These are phyloP conservation scores for Gastrophysa polygoni DNA, from an alignment of 2,888 invertebrate species.

Conservation along the genomic window DNA sequence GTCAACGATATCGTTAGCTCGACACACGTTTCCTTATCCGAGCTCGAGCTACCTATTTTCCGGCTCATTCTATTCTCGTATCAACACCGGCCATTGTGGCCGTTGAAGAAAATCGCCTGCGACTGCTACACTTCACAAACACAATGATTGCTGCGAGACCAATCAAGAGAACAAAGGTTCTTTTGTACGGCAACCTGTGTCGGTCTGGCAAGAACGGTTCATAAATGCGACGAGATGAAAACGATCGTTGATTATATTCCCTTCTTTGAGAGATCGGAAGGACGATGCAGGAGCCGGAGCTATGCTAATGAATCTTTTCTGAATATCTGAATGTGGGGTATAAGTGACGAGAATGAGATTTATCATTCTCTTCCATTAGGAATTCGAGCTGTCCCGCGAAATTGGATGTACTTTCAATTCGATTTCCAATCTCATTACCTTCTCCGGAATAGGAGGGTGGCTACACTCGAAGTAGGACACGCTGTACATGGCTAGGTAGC, in stretches of 20 bases:
- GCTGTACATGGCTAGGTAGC: too few species aligned
- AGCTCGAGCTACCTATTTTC: background rate
- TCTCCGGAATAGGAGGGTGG: too few species aligned
- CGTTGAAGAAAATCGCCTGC: background rate
- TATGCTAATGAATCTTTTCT: background rate
- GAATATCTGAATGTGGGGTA: background rate
- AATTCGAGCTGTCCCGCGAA: too few species aligned
- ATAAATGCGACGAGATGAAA: conserved; percentile 4
- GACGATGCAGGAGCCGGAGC: background rate
- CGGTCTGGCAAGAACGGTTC: conserved; percentile 9
- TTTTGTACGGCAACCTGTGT: conserved; percentile 9
- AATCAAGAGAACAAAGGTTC: conserved; percentile 16
- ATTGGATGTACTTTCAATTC: too few species aligned
- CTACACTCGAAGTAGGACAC: too few species aligned
- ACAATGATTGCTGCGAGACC: conserved; percentile 15
- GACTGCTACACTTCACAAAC: conserved; percentile 13
- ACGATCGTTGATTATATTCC: conserved; percentile 4
- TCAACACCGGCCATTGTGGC: background rate
- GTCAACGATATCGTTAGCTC: background rate
- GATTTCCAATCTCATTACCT: too few species aligned
- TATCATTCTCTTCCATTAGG: too few species aligned
- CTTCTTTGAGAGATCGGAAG: background rate
- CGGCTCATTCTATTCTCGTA: background rate
- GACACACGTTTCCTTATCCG: too few species aligned
- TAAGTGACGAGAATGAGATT: background rate